Evolutionary conservation across 92 coral and sea anemone genomes (phyloP).

Genomic region (Bergia sp.): DNA sequence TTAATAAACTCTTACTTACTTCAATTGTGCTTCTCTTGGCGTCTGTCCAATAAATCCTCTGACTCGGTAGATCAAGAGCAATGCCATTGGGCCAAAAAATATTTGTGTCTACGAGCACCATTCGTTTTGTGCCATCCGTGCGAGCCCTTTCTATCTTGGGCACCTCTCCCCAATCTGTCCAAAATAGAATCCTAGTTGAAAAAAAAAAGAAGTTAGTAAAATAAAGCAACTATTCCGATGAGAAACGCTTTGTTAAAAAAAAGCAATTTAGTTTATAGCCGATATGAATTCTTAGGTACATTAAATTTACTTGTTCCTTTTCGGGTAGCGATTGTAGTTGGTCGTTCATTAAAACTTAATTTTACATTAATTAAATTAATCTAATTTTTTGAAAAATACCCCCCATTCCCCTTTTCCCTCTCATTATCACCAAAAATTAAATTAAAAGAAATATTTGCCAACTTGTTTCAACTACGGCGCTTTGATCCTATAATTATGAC

Average conservation of each 20-base stretch:
- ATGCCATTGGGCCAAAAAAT: constrained; percentile 61
- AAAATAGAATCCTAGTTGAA: constrained; percentile 43
- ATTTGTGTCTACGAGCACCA: constrained; percentile 20
- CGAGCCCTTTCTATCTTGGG: constrained; percentile 53
- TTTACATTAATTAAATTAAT: too few species aligned
- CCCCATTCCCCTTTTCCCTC: too few species aligned
- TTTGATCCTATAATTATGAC: too few species aligned
- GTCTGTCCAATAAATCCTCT: constrained; percentile 55
- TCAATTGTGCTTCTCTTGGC: constrained; percentile 51
- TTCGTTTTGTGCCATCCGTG: constrained; percentile 45
- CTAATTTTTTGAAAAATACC: too few species aligned
- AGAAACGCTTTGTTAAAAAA: background rate
- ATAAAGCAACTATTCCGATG: background rate
- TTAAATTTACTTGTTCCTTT: too few species aligned
- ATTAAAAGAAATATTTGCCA: too few species aligned
- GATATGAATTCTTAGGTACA: too few species aligned
- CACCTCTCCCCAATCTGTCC: constrained; percentile 56
- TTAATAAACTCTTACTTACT: background rate
- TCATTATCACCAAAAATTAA: too few species aligned
- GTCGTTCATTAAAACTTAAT: too few species aligned
- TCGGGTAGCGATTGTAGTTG: too few species aligned
- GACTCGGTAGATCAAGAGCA: constrained; percentile 36
- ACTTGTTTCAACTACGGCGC: too few species aligned
- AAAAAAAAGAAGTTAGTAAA: background rate
- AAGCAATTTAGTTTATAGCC: too few species aligned